A percentile compares a stretch with the other conserved stretches of the same genome.
phyloP scores from a whole-genome alignment of 1,140 invertebrate genomes.

The Camponotus floridanus region DNA sequence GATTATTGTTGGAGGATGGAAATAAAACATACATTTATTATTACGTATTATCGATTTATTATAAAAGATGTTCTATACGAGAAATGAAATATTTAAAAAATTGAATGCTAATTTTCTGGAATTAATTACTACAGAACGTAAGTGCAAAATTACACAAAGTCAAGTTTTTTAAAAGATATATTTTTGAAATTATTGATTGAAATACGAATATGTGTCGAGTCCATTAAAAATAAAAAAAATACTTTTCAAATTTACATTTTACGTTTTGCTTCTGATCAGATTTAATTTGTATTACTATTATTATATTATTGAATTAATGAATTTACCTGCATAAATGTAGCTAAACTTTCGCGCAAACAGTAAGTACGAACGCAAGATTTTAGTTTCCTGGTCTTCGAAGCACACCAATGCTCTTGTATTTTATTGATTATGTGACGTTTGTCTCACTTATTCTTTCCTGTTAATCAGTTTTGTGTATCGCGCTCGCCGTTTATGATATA shows the following conservation, averaged over 20 bases:
- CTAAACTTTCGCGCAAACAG: neutral
- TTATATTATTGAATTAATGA: neutral
- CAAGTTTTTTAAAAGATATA: neutral
- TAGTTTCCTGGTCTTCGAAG: neutral
- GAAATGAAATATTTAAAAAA: neutral
- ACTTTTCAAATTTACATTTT: neutral
- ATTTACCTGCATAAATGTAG: slow-evolving; percentile 6
- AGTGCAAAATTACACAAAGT: neutral
- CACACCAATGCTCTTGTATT: slow-evolving; percentile 11
- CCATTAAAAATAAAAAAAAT: neutral
- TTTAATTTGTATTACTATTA: neutral
- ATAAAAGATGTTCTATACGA: neutral
- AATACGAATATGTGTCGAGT: neutral
- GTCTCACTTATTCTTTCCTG: too few species aligned
- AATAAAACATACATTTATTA: neutral
- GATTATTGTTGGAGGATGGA: neutral
- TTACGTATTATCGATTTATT: neutral
- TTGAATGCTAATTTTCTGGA: neutral
- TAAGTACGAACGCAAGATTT: slow-evolving; percentile 11
- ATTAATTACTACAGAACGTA: neutral
- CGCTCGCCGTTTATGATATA: too few species aligned
- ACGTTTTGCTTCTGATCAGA: neutral
- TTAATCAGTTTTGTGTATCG: too few species aligned
- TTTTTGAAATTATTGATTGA: neutral
- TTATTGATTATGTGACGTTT: too few species aligned